Evolutionary conservation across 92 coral and sea anemone species (phyloP).

Genomic region (Epizoanthus rinbou): DNA sequence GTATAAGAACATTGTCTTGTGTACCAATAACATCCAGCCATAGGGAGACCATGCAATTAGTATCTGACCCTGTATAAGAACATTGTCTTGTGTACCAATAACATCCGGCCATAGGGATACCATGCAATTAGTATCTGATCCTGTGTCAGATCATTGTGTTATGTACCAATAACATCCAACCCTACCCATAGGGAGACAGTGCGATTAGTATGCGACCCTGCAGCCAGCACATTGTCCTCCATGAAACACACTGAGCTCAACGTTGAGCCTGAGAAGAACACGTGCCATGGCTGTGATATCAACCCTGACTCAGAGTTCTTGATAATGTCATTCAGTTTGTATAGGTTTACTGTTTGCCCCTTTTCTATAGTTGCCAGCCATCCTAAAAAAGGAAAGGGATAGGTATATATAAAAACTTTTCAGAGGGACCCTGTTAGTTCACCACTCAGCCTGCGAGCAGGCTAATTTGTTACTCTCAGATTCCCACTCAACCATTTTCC

Average conservation of each 20-base stretch:
- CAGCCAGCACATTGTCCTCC: constrained; percentile 76
- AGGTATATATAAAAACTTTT: background rate
- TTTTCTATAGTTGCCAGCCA: constrained; percentile 83
- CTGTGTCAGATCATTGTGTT: background rate
- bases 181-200: constrained; percentile 92
- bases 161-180: constrained; percentile 57
- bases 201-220: constrained; percentile 79
- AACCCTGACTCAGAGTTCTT: constrained; percentile 66
- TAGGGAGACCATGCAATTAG: too few relatives aligned
- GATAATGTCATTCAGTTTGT: constrained; percentile 72
- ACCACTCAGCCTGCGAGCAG: too few relatives aligned
- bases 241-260: constrained; percentile 75
- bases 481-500: too few relatives aligned
- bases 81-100: too few relatives aligned
- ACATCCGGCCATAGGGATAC: too few relatives aligned
- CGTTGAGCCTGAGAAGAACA: constrained; percentile 69
- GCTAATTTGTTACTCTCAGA: background rate
- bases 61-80: too few relatives aligned
- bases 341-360: constrained; percentile 87
- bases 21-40: too few relatives aligned
- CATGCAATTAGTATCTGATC: too few relatives aligned
- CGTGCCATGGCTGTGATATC: constrained; percentile 85
- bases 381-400: constrained; percentile 44
- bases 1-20: too few relatives aligned
- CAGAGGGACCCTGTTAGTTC: too few relatives aligned